These are phyloP conservation scores for Macaria liturata DNA, from an alignment of 2,888 invertebrate species.

Conservation along the genomic window DNA sequence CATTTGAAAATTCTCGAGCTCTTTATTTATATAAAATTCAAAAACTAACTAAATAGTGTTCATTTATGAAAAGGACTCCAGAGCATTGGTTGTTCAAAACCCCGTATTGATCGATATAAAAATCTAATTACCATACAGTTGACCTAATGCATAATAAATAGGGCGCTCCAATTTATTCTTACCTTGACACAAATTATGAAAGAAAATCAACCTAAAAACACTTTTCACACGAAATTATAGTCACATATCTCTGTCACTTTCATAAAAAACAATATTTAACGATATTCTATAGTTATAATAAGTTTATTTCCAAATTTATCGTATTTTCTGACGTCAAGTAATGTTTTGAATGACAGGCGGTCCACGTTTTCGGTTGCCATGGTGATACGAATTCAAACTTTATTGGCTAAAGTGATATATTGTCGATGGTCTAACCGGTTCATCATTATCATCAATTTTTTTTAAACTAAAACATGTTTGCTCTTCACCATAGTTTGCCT, in stretches of 20 bases:
- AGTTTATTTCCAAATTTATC: neutral
- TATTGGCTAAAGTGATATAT: neutral
- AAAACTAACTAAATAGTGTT: too few species aligned
- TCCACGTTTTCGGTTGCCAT: conserved; percentile 27
- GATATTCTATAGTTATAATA: conserved; percentile 2
- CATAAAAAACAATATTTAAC: conserved; percentile 6
- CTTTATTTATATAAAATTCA: too few species aligned
- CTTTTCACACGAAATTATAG: conserved; percentile 9
- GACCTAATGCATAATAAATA: conserved; percentile 29
- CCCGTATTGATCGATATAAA: neutral
- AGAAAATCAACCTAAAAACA: conserved; percentile 2
- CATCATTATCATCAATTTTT: too few species aligned
- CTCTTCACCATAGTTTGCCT: too few species aligned
- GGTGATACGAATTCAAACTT: conserved; percentile 10
- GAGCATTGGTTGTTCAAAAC: too few species aligned
- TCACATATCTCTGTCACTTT: neutral
- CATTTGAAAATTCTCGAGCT: too few species aligned
- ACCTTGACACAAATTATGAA: conserved; percentile 49
- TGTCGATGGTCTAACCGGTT: too few species aligned
- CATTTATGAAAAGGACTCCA: too few species aligned
- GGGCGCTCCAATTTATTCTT: conserved; percentile 31
- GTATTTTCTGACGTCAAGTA: conserved; percentile 7
- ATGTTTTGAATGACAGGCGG: conserved; percentile 14
- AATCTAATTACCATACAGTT: conserved; percentile 9
- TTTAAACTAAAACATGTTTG: too few species aligned